Conservation (phyloP, 2,113 vertebrate species). For the Haemorhous mexicanus region DNA sequence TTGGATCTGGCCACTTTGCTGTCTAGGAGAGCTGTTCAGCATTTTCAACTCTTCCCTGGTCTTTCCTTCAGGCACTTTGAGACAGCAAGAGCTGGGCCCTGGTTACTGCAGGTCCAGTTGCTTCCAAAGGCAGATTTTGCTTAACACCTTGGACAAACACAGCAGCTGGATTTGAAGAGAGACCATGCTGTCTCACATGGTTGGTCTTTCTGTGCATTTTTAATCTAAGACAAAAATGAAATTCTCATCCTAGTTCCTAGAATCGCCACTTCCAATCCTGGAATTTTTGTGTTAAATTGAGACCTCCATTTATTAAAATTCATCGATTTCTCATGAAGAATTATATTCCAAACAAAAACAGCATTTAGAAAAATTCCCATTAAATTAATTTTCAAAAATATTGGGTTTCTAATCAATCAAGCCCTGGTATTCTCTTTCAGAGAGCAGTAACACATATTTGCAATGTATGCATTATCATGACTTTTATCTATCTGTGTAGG, state of each 20-base stretch:
- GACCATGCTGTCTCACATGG: background rate
- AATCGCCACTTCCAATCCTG: background rate
- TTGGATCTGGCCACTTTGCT: background rate
- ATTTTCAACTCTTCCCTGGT: background rate
- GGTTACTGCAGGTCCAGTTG: background rate
- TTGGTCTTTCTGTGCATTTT: background rate
- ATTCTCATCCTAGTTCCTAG: background rate
- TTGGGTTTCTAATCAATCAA: background rate
- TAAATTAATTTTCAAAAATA: background rate
- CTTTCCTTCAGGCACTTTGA: background rate
- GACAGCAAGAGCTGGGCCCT: background rate
- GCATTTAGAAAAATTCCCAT: background rate
- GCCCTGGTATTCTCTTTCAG: background rate
- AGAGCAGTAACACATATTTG: background rate
- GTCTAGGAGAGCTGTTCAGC: background rate
- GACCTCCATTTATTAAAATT: background rate
- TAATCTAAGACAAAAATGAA: background rate
- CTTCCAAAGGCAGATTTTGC: background rate
- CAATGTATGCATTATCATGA: background rate
- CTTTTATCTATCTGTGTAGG: background rate
- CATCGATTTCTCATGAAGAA: background rate
- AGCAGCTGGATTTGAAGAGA: slow-evolving; percentile 27
- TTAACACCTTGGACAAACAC: background rate
- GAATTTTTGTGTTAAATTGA: background rate
- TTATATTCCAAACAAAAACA: background rate